A percentile compares a stretch with the other conserved stretches of the same genome.
phyloP scores from a whole-genome alignment of 1,140 invertebrate genomes.

The Varroa destructor region DNA sequence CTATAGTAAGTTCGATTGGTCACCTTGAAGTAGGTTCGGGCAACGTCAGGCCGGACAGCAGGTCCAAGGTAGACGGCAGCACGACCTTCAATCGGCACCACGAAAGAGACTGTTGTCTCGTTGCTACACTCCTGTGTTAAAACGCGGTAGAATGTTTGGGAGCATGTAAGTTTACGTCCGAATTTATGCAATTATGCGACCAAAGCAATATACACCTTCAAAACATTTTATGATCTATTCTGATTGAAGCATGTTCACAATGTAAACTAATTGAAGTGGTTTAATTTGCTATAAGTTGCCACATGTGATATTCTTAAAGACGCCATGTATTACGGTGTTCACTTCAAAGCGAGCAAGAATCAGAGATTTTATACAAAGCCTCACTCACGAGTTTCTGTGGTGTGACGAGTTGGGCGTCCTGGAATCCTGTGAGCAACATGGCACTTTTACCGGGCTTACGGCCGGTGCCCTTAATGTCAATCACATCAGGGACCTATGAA shows the following conservation, averaged over 20 bases:
- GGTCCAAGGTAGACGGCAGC: conserved; percentile 20
- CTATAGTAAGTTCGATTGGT: no score
- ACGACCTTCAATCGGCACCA: conserved; percentile 16
- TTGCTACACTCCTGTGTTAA: neutral
- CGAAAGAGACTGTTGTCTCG: conserved; percentile 10
- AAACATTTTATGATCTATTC: no score
- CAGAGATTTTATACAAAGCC: neutral
- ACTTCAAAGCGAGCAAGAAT: no score
- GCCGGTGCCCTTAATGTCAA: conserved; percentile 22
- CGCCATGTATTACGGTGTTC: no score
- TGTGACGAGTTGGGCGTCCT: conserved; percentile 16
- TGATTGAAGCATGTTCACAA: no score
- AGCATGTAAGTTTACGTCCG: no score
- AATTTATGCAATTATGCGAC: no score
- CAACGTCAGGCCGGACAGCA: conserved; percentile 12
- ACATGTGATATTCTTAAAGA: no score
- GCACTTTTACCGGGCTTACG: conserved; percentile 19
- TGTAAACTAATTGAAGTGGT: no score
- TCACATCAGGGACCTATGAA: conserved; percentile 14
- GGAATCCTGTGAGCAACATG: conserved; percentile 26
- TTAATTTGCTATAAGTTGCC: no score
- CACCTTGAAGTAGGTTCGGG: conserved; percentile 22
- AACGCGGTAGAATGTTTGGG: no score
- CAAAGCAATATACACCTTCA: no score
- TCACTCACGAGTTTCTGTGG: conserved; percentile 19